phyloP scores from a whole-genome alignment of 2,888 invertebrate species.

The Rapana venosa region DNA sequence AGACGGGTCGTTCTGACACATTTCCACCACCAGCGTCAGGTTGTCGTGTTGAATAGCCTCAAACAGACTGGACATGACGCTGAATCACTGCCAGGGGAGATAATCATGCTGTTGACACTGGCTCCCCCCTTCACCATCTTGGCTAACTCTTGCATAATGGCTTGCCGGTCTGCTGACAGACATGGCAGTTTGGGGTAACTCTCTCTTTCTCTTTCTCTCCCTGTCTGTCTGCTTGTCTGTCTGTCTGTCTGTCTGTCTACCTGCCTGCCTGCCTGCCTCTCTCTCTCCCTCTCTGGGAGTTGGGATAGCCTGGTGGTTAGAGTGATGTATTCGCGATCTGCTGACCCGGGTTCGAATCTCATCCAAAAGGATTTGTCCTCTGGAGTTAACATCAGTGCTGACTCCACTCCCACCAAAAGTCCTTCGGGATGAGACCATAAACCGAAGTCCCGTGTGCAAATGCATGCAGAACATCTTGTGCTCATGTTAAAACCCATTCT shows the following conservation, averaged over 20 bases:
- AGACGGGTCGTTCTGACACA: slow-evolving; percentile 26
- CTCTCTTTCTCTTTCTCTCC: not conserved
- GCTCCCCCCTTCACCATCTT: slow-evolving; percentile 26
- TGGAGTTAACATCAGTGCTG: no score
- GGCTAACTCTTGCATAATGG: slow-evolving; percentile 24
- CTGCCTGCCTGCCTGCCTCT: no score
- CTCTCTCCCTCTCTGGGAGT: no score
- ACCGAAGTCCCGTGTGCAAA: no score
- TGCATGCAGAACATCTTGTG: no score
- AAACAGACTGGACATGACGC: slow-evolving; percentile 30
- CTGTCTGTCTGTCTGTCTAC: not conserved
- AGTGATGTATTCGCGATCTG: no score
- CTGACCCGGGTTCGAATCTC: no score
- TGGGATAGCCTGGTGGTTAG: no score
- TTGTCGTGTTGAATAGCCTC: slow-evolving; percentile 16
- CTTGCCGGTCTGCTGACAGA: not conserved
- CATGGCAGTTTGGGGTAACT: not conserved
- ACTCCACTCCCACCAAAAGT: no score
- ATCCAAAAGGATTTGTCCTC: no score
- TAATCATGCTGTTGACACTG: not conserved
- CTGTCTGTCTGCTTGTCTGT: not conserved
- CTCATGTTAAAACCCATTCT: no score
- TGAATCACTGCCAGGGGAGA: not conserved
- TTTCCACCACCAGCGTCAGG: not conserved
- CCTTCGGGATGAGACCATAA: no score